A percentile compares a stretch with the other conserved stretches of the same genome.
Conservation (phyloP, 2,797 vertebrate species). For the Eleutherodactylus coqui region DNA sequence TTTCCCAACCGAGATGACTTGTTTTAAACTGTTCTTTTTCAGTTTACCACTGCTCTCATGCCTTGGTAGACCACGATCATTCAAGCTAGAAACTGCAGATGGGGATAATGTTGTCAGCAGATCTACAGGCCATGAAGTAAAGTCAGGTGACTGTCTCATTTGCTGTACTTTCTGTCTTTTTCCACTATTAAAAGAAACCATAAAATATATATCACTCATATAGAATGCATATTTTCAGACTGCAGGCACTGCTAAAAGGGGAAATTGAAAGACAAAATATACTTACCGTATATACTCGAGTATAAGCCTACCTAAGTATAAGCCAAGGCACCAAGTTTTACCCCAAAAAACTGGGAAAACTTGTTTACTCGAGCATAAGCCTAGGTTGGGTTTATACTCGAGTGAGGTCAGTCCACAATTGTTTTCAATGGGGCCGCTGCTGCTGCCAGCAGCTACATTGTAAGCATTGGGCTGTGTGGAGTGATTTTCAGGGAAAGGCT, state of each 20-base stretch:
- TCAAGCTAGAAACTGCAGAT: slow-evolving; percentile 61
- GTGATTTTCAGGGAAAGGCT: no score
- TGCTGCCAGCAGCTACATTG: no score
- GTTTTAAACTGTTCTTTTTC: slow-evolving; percentile 70
- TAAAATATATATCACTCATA: slow-evolving; percentile 1
- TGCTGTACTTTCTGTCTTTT: not conserved
- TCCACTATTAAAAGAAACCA: slow-evolving; percentile 30
- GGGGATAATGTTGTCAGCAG: not conserved
- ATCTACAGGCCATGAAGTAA: not conserved
- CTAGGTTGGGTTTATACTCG: no score
- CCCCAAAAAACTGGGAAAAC: no score
- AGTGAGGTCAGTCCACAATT: no score
- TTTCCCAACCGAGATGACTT: slow-evolving; percentile 73
- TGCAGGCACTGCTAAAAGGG: not conserved
- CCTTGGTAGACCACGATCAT: slow-evolving; percentile 56
- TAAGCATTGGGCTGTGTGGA: no score
- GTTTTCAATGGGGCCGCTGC: no score
- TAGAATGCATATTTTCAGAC: not conserved
- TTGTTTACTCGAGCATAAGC: no score
- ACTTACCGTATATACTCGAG: no score
- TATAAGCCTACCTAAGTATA: no score
- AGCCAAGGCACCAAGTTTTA: no score
- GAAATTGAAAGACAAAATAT: not conserved
- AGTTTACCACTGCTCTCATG: slow-evolving; percentile 69
- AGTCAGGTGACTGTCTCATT: slow-evolving; percentile 4